Base-by-base conservation (phyloP, 2,888 invertebrate genomes). In the Laothoe populi region DNA sequence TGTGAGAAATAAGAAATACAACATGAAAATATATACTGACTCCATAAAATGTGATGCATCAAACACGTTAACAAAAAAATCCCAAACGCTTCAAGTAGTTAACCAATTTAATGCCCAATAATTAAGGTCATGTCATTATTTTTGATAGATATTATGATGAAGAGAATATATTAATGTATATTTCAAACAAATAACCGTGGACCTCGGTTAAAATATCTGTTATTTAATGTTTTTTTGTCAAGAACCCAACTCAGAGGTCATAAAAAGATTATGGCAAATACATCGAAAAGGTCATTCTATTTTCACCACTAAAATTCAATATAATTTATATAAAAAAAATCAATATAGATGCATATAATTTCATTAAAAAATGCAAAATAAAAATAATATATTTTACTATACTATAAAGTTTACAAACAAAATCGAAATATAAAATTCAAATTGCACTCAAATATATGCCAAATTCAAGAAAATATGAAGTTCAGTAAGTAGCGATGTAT, bases 371-470 rank as follows among this genome's bases (percentile, higher is more conserved):
- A 44, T 44, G 44, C 16, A 44, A 44, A 40, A 44, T 19, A 44
- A 5, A 4, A 21, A 19, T 13, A 11, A 38, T 19, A 10, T 19
- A 44, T 7, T 16, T 16, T 4, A 42, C 5, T 44, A 44, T 16
- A 44, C 19, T 19, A 44, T n/a, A 44, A 7, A 5, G 5, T 42
- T 16, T 42, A 16, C n/a, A 44, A 44, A 44, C 19, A 19, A 8
- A 44, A 31, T 26, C 26, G 26, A 26, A 4, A 44, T 8, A 44
- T 19, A 19, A 19, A 44, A 44, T 19, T 19, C 19, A 42, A 44
- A 44, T 44, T 44, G 44, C 44, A 44, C 44, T 44, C 44, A 44
- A 44, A 44, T 8, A 19, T 44, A 44, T 10, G 44, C 19, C 19
- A 19, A 19, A 7, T 42, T 19, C 16, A 19, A 44, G 16, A 44